phyloP scores from a whole-genome alignment of 2,797 vertebrate species.

The Tarsius wallacei region DNA sequence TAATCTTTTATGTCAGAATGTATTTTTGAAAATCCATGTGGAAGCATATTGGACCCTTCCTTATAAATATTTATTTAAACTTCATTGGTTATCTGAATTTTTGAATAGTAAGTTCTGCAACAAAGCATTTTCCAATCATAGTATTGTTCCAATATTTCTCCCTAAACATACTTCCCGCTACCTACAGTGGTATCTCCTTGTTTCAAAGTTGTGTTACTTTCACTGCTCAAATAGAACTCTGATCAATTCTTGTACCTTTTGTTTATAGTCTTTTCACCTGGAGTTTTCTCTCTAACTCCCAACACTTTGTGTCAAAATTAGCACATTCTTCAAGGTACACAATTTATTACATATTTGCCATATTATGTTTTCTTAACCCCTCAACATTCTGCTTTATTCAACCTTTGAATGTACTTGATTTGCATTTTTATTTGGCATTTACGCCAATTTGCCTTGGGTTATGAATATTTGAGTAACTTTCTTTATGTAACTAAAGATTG shows the following conservation, averaged over 20 bases:
- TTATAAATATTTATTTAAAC: background rate
- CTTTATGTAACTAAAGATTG: background rate
- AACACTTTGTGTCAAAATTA: background rate
- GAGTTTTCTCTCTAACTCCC: background rate
- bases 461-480: slow-evolving; percentile 39
- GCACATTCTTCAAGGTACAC: background rate
- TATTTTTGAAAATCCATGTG: background rate
- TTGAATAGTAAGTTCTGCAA: background rate
- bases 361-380: background rate
- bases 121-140: background rate
- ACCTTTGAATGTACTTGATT: slow-evolving; percentile 39
- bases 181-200: background rate
- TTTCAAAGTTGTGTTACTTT: background rate
- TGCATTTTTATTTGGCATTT: slow-evolving; percentile 4
- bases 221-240: background rate
- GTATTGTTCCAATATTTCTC: background rate
- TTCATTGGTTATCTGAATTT: background rate
- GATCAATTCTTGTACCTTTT: background rate
- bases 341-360: background rate
- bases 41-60: background rate
- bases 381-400: background rate
- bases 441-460: background rate
- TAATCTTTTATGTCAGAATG: background rate
- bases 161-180: background rate
- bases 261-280: background rate